Conservation (phyloP, 1,140 invertebrate genomes). For the Euura lappo region DNA sequence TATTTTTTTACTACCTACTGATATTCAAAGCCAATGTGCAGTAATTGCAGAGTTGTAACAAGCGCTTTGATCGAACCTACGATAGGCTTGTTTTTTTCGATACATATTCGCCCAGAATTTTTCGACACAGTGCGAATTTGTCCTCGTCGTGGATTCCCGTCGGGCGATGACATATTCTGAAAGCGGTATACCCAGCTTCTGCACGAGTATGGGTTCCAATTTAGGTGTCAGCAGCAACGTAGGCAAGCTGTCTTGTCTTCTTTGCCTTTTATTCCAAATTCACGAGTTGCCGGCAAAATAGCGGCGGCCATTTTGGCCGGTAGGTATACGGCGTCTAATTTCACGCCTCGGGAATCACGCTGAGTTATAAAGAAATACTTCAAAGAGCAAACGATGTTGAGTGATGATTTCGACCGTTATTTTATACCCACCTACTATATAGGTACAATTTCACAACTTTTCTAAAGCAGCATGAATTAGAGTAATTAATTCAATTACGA, state of each 20-base stretch:
- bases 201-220: slow-evolving; percentile 1
- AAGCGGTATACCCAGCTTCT: background rate
- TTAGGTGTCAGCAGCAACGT: background rate
- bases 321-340: background rate
- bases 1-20: too few relatives aligned
- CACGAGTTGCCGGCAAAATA: background rate
- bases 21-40: background rate
- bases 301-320: background rate
- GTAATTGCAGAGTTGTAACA: background rate
- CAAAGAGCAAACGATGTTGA: slow-evolving; percentile 4
- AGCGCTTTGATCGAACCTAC: too few relatives aligned
- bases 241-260: slow-evolving; percentile 3
- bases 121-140: too few relatives aligned
- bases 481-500: background rate
- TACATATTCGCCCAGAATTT: too few relatives aligned
- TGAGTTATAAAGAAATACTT: background rate
- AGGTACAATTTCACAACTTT: background rate
- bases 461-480: background rate
- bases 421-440: background rate
- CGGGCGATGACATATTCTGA: background rate
- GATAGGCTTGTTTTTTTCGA: too few relatives aligned
- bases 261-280: background rate
- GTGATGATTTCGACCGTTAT: slow-evolving; percentile 1
- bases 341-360: background rate
- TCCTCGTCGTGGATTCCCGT: too few relatives aligned